Conservation (phyloP, 2,113 vertebrate genomes). For the Sylvilagus bachmani region DNA sequence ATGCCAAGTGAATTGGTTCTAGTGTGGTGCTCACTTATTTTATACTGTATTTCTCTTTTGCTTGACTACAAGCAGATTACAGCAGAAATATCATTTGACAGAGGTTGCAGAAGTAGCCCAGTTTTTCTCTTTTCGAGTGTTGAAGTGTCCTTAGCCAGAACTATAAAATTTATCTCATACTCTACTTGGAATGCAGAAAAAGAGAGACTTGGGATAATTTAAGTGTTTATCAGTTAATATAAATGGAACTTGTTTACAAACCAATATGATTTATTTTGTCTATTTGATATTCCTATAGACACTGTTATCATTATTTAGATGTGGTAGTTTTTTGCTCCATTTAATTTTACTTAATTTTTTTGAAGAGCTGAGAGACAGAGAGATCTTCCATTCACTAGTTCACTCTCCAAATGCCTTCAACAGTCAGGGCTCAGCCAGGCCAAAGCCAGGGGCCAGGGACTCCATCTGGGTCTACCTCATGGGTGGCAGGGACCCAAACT, state of each 20-base stretch:
- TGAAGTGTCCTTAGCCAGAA: not conserved
- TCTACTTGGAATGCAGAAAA: slow-evolving; percentile 27
- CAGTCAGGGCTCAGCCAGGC: too few relatives aligned
- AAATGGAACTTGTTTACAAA: slow-evolving; percentile 1
- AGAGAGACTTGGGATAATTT: slow-evolving; percentile 4
- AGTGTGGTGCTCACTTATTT: not conserved
- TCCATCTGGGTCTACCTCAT: too few relatives aligned
- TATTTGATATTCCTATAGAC: not conserved
- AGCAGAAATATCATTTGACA: slow-evolving; percentile 4
- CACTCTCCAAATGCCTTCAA: too few relatives aligned
- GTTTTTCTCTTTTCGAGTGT: not conserved
- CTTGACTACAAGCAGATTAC: not conserved
- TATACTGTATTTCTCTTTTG: not conserved
- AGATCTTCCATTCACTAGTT: too few relatives aligned
- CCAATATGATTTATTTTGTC: not conserved
- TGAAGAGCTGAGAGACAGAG: too few relatives aligned
- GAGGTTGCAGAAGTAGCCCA: not conserved
- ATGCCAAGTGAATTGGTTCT: not conserved
- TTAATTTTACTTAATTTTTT: not conserved
- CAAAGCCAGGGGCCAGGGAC: too few relatives aligned
- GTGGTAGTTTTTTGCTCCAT: not conserved
- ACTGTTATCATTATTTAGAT: not conserved
- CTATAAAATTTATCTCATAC: not conserved
- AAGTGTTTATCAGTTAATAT: not conserved
- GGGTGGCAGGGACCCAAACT: too few relatives aligned